phyloP scores from a whole-genome alignment of 1,140 invertebrate genomes.

The Aphelenchoides fujianensis region DNA sequence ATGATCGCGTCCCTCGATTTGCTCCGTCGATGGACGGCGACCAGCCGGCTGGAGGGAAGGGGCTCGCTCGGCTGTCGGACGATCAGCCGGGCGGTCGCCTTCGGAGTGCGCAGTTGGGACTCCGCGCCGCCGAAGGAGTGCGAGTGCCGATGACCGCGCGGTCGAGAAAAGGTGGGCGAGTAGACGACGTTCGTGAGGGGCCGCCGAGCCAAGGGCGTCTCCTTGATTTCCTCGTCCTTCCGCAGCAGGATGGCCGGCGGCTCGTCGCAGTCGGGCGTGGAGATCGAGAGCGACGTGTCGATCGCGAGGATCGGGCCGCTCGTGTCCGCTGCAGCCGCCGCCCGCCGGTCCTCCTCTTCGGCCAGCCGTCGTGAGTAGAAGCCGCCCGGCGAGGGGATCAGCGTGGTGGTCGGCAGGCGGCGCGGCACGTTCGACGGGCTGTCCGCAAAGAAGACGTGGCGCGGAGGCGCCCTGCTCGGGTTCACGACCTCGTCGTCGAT shows the following conservation, averaged over 20 bases:
- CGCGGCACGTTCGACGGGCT: neutral
- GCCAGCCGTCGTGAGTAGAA: neutral
- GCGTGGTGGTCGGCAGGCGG: conserved; percentile 1
- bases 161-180: neutral
- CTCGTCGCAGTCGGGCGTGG: conserved; percentile 3
- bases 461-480: neutral
- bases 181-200: neutral
- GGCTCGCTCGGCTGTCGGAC: conserved; percentile 17
- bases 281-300: neutral
- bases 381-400: conserved; percentile 3
- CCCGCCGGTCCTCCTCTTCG: neutral
- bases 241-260: conserved; percentile 12
- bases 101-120: neutral
- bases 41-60: neutral
- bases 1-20: conserved; percentile 14
- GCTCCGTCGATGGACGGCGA: conserved; percentile 1
- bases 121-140: neutral
- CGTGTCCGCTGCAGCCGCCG: neutral
- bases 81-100: conserved; percentile 9
- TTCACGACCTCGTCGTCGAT: conserved; percentile 10
- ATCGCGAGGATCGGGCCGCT: conserved; percentile 15
- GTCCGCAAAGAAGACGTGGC: neutral
- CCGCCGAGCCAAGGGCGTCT: neutral
- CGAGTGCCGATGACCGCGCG: conserved; percentile 3
- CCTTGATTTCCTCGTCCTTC: conserved; percentile 2